Percentiles rank a stretch among this genome's conserved stretches.
These are phyloP conservation scores for Zeugodacus cucurbitae DNA, from an alignment of 1,140 invertebrate genomes.

Conservation along the genomic window DNA sequence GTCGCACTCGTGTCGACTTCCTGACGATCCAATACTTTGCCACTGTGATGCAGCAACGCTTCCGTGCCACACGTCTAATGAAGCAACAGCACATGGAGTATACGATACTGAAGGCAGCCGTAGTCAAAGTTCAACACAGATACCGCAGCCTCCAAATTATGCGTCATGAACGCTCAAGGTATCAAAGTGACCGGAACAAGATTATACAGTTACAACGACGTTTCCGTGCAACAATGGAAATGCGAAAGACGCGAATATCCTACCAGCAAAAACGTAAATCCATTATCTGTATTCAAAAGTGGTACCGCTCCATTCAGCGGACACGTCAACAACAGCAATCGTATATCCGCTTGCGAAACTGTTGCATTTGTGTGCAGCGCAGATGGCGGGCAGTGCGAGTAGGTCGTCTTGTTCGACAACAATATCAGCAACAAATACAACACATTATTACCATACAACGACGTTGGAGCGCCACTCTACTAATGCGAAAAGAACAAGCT, in stretches of 20 bases:
- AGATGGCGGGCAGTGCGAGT: conserved; percentile 49
- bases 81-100: conserved; percentile 50
- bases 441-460: conserved; percentile 63
- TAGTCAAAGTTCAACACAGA: conserved; percentile 51
- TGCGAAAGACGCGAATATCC: conserved; percentile 49
- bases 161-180: conserved; percentile 45
- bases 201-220: conserved; percentile 68
- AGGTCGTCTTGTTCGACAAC: conserved; percentile 49
- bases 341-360: conserved; percentile 51
- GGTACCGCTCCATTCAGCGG: conserved; percentile 48
- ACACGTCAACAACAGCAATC: conserved; percentile 47
- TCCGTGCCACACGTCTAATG: conserved; percentile 48
- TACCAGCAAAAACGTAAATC: conserved; percentile 49
- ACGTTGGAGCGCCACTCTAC: conserved; percentile 56
- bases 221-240: conserved; percentile 65
- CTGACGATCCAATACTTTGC: conserved; percentile 6
- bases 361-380: conserved; percentile 47
- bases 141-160: conserved; percentile 56
- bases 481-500: conserved; percentile 48
- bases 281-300: conserved; percentile 57
- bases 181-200: conserved; percentile 50
- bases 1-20: conserved; percentile 35
- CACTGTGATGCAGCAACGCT: conserved; percentile 45
- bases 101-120: conserved; percentile 44
- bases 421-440: conserved; percentile 54